Base-by-base conservation (phyloP, 2,797 vertebrate species). In the Danio albolineatus region DNA sequence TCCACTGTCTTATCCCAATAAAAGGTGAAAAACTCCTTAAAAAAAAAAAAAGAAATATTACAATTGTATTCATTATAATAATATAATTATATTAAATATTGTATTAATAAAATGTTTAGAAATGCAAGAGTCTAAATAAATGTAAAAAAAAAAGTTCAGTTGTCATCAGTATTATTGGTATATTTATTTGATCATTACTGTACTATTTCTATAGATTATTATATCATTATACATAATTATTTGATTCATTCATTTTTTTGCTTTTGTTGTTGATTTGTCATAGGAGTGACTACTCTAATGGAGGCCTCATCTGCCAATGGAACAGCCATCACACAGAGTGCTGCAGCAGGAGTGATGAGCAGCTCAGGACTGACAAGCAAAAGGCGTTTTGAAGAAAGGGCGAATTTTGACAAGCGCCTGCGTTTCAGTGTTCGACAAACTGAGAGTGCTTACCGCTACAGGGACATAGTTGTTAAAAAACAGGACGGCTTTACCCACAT, bases 401-500 rank as follows among this genome's bases (percentile, higher is more conserved):
- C 95, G 0, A 95, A 95, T 46, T 97, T 98, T 4, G 98, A 99
- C 88, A 98, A 98, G 84, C 94, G 97, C 5, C 92, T 98, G 54
- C 92, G 97, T 9, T 97, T 97, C 93, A 99, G 98, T 0, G 98
- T 99, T 70, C 94, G 97, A 1, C 97, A 98, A 81, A 99, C 97
- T 0, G 97, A 99, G 89, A 99, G 97, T 2, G 97, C 97, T 0
- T 98, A 98, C 91, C 95, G 97, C 28, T 99, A 98, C 90, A 93
- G 98, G 48, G 97, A 99, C 90, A 97, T 98, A 44, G 96, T 98
- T 76, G 98, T 99, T 84, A 96, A 96, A 89, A 98, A 98, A 65
- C 97, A 98, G 59, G 98, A 98, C 7, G 96, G 97, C 80, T 98
- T 98, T 91, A 99, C 97, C 1, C 97, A 99, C 88, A 96, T 99